These are phyloP conservation scores for Mystacides longicornis DNA, from an alignment of 2,888 invertebrate genomes.

Conservation along the genomic window DNA sequence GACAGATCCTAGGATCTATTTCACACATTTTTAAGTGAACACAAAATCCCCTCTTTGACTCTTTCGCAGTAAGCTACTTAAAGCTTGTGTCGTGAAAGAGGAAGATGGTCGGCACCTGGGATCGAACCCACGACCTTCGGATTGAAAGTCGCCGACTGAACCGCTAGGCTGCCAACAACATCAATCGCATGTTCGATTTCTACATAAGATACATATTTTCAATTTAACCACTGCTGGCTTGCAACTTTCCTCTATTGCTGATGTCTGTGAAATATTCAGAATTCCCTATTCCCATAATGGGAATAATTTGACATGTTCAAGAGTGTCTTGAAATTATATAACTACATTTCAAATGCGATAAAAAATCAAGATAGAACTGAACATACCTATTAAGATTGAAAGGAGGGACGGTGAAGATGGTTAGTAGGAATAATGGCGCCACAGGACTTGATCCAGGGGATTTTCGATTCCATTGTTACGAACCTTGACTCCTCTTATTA, in stretches of 20 bases:
- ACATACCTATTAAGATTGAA: too few relatives aligned
- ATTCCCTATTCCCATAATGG: too few relatives aligned
- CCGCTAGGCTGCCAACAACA: not conserved
- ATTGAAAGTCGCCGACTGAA: not conserved
- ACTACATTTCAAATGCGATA: too few relatives aligned
- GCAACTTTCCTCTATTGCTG: too few relatives aligned
- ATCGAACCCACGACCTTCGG: not conserved
- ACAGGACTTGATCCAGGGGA: not conserved
- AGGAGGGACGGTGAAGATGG: too few relatives aligned
- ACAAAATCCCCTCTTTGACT: not conserved
- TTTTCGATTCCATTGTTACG: not conserved
- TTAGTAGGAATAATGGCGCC: not conserved
- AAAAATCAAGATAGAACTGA: too few relatives aligned
- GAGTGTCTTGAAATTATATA: too few relatives aligned
- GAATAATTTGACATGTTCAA: too few relatives aligned
- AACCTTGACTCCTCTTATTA: not conserved
- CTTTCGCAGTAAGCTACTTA: not conserved
- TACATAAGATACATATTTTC: too few relatives aligned
- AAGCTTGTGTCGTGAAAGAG: not conserved
- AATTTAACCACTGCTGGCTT: too few relatives aligned
- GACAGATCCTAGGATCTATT: too few relatives aligned
- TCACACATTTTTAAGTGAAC: not conserved
- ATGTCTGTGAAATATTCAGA: too few relatives aligned
- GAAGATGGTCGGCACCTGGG: not conserved
- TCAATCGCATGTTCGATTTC: not conserved